Base-by-base conservation (phyloP, 2,113 vertebrate genomes). In the Onychostruthus taczanowskii region DNA sequence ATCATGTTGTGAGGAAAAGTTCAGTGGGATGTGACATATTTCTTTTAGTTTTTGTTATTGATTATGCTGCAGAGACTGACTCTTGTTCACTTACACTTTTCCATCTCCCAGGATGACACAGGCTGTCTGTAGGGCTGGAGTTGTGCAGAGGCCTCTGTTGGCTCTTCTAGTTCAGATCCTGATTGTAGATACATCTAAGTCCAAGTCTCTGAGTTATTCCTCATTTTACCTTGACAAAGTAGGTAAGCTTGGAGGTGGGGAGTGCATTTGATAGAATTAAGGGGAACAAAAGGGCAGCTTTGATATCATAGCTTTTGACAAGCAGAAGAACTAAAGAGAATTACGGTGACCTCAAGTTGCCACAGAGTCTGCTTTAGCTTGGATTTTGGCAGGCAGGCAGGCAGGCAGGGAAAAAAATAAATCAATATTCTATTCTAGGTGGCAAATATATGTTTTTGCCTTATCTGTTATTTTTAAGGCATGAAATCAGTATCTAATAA, bases 241-340 rank as follows among this genome's bases (percentile, higher is more conserved):
- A 73, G 63, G 56, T 64, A 84, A 63, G 23, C 31, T 55, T 7
- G 1, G 59, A 86, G 68, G 46, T 7, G 1, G 62, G 17, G 69
- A 88, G 44, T 76, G 53, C 8, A 6, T 92, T 80, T 95, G 53
- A 95, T 94, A 78, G 59, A 95, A 96, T 97, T 92, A 96, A 93
- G 76, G 53, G 41, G 69, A 89, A 50, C 83, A 89, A 96, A 94
- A 94, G 90, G 76, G 80, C 87, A 77, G 58, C 52, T 86, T 92
- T 96, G 80, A 86, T 89, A 87, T 82, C 80, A 66, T 90, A 58
- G 53, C 44, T 92, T 96, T 75, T 96, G 88, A 95, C 94, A 96
- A 84, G 77, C 53, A 92, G 37, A 61, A 49, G 64, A 78, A 64
- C 77, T 89, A 75, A 88, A 81, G 83, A 92, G 83, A 95, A 89